phyloP scores from a whole-genome alignment of 2,113 vertebrate species.

The Butorides virescens region DNA sequence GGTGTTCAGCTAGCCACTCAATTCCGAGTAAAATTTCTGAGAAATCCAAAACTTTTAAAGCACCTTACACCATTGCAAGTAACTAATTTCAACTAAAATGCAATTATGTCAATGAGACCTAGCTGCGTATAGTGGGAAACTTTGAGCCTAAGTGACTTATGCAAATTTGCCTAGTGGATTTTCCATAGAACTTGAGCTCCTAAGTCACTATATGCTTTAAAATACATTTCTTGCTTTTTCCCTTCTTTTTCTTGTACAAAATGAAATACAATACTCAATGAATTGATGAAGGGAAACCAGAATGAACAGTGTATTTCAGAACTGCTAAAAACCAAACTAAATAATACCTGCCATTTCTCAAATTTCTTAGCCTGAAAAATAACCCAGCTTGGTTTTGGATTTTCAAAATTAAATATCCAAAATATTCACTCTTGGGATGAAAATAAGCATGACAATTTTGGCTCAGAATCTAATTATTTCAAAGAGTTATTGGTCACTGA shows the following conservation, averaged over 20 bases:
- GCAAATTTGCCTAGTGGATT: neutral
- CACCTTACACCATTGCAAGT: neutral
- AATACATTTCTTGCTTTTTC: neutral
- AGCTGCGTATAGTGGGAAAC: neutral
- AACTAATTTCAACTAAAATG: neutral
- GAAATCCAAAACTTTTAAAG: neutral
- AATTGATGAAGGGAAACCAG: neutral
- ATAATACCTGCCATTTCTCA: neutral
- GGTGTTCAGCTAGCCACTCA: neutral
- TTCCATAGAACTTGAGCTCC: neutral
- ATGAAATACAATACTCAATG: neutral
- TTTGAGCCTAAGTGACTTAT: neutral
- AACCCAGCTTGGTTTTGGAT: neutral
- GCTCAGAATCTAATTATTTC: neutral
- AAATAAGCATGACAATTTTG: neutral
- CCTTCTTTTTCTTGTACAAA: neutral
- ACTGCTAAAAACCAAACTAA: neutral
- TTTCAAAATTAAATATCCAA: slow-evolving; percentile 14
- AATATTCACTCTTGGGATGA: neutral
- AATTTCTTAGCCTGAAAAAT: neutral
- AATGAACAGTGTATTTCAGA: neutral
- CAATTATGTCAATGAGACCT: neutral
- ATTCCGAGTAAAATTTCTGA: neutral
- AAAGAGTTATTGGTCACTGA: neutral
- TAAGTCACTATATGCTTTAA: neutral